Percentiles rank a stretch among this genome's conserved stretches.
phyloP scores from a whole-genome alignment of 2,888 invertebrate species.

The Malachius bipustulatus region DNA sequence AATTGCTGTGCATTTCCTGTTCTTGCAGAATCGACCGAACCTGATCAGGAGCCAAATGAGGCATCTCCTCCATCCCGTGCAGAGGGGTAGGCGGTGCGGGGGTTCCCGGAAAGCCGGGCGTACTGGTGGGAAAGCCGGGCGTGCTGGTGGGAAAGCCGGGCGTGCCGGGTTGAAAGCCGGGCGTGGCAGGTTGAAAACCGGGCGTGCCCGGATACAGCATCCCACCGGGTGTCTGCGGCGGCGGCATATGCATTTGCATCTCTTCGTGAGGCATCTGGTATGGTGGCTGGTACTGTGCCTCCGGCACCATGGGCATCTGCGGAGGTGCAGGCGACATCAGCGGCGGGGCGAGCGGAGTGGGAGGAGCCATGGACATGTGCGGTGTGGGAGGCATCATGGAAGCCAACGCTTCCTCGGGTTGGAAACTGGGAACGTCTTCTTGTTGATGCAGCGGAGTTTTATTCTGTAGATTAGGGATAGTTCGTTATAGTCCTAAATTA shows the following conservation, averaged over 20 bases:
- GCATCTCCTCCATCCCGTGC: slow-evolving; percentile 42
- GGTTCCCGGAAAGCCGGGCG: slow-evolving; percentile 26
- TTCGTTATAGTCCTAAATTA: no score
- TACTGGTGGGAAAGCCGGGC: slow-evolving; percentile 14
- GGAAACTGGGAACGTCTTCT: no score
- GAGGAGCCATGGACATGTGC: slow-evolving; percentile 29
- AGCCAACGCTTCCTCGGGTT: no score
- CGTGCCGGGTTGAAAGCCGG: slow-evolving; percentile 27
- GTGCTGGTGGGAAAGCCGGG: slow-evolving; percentile 32
- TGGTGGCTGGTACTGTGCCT: slow-evolving; percentile 15
- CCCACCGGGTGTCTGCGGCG: slow-evolving; percentile 40
- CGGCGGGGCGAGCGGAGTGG: slow-evolving; percentile 34
- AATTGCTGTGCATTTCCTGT: slow-evolving; percentile 29
- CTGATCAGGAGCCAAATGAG: slow-evolving; percentile 53
- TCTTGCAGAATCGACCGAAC: slow-evolving; percentile 35
- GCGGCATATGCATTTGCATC: slow-evolving; percentile 28
- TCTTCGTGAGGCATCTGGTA: slow-evolving; percentile 20
- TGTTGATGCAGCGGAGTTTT: slow-evolving; percentile 31
- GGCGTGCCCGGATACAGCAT: slow-evolving; percentile 33
- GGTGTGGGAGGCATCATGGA: slow-evolving; percentile 32
- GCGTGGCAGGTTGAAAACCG: slow-evolving; percentile 11
- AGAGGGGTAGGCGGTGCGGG: slow-evolving; percentile 34
- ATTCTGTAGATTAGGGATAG: no score
- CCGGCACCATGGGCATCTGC: slow-evolving; percentile 19
- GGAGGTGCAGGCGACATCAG: slow-evolving; percentile 28